Conservation (phyloP, 2,888 invertebrate genomes). For the Epsilonema sp. region DNA sequence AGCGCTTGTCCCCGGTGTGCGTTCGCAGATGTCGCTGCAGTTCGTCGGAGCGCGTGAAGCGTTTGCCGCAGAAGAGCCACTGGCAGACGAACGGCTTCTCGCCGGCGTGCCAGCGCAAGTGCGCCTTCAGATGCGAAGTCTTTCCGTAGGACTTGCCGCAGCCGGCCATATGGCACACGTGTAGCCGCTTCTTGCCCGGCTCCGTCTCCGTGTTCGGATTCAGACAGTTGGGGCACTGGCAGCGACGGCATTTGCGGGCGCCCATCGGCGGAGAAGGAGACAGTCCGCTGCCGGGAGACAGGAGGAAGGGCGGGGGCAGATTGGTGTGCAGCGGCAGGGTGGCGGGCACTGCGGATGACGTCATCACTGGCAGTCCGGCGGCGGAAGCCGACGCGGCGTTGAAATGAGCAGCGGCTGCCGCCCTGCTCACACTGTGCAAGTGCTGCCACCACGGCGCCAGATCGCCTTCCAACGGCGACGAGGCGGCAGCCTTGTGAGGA, state of each 20-base stretch:
- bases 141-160: conserved; percentile 62
- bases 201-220: conserved; percentile 36
- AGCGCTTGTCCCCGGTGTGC: conserved; percentile 44
- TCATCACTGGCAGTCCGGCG: no score
- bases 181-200: conserved; percentile 27
- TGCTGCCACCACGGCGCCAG: no score
- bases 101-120: conserved; percentile 88
- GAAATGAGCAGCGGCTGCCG: no score
- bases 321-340: conserved; percentile 35
- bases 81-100: conserved; percentile 89
- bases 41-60: conserved; percentile 79
- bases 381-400: no score
- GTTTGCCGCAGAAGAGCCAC: conserved; percentile 87
- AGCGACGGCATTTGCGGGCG: conserved; percentile 12
- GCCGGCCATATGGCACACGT: conserved; percentile 81
- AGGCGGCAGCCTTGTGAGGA: no score
- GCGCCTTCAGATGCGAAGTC: conserved; percentile 87
- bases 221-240: conserved; percentile 18
- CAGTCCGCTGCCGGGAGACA: conserved; percentile 35
- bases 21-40: conserved; percentile 67
- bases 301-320: not conserved
- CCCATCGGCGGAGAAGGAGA: not conserved
- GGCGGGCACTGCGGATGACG: no score
- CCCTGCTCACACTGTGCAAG: no score
- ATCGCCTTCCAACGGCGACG: no score